A percentile compares a stretch with the other conserved stretches of the same genome.
Evolutionary conservation across 2,113 vertebrate species (phyloP).

Genomic region (Leptobrachium leishanense): DNA sequence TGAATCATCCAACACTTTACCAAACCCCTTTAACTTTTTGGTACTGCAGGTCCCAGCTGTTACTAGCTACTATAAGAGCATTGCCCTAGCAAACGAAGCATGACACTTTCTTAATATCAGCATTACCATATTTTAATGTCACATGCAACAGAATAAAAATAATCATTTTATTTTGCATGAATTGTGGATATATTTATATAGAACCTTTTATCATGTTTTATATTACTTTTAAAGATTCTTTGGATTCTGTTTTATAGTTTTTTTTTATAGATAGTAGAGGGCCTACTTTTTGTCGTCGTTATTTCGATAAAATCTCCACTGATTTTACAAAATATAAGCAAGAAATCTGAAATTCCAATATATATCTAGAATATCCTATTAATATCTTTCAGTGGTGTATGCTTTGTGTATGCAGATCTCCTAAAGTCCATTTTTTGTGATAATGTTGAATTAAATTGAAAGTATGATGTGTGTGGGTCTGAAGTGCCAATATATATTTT

Average conservation of each 20-base stretch:
- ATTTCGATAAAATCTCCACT: background rate
- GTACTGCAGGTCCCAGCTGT: too few relatives aligned
- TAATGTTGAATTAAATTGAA: conserved; percentile 69
- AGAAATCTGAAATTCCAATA: background rate
- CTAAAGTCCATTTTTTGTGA: conserved; percentile 70
- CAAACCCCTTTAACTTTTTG: too few relatives aligned
- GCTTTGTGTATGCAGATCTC: conserved; percentile 73
- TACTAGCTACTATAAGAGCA: too few relatives aligned
- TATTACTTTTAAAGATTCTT: too few relatives aligned
- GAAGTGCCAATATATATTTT: conserved; percentile 72
- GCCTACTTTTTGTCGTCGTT: conserved; percentile 20
- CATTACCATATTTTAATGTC: too few relatives aligned
- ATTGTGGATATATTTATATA: too few relatives aligned
- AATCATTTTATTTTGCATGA: too few relatives aligned
- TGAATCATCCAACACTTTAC: too few relatives aligned
- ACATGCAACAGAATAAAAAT: too few relatives aligned
- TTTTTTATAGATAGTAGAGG: conserved; percentile 35
- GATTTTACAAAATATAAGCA: conserved; percentile 47
- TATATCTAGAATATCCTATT: conserved; percentile 39
- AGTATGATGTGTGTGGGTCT: conserved; percentile 56
- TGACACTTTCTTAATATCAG: too few relatives aligned
- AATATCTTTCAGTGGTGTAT: conserved; percentile 68
- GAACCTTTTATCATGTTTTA: too few relatives aligned
- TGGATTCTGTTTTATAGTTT: background rate
- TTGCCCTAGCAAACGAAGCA: too few relatives aligned